Conservation (phyloP, 2,888 invertebrate genomes). For the Hyalella azteca region DNA sequence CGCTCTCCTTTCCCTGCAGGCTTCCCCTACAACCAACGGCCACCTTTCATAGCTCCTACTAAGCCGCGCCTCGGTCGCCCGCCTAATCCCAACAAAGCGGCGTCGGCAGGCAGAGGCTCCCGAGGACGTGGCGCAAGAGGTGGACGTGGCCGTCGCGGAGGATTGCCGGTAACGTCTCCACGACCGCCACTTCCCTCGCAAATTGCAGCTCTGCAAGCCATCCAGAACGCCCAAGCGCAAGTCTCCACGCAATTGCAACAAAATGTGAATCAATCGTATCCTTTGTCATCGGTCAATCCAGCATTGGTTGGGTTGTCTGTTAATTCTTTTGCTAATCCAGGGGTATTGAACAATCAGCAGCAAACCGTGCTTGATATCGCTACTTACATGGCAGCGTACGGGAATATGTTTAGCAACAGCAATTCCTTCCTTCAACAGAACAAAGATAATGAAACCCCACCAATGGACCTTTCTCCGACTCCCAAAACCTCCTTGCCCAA, state of each 20-base stretch:
- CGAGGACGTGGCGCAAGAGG: slow-evolving; percentile 2
- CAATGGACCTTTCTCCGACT: slow-evolving; percentile 2
- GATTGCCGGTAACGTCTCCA: background rate
- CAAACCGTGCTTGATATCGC: background rate
- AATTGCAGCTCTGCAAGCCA: background rate
- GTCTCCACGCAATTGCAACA: background rate
- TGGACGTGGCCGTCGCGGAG: slow-evolving; percentile 23
- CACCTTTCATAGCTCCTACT: slow-evolving; percentile 52
- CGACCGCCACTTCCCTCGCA: slow-evolving; percentile 2
- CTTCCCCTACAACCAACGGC: slow-evolving; percentile 17
- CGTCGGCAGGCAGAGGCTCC: slow-evolving; percentile 26
- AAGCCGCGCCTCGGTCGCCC: slow-evolving; percentile 55
- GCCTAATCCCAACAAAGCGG: slow-evolving; percentile 48
- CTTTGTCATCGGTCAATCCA: background rate
- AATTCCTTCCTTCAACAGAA: background rate
- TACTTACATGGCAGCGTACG: slow-evolving; percentile 1
- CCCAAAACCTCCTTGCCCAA: background rate
- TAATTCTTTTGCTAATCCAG: background rate
- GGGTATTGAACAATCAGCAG: background rate
- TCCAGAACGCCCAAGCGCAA: slow-evolving; percentile 4
- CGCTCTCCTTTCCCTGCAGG: slow-evolving; percentile 4
- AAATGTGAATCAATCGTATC: background rate
- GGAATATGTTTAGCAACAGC: background rate
- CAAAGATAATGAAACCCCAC: background rate
- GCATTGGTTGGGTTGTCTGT: background rate